phyloP scores from a whole-genome alignment of 2,888 invertebrate genomes.

The Gisinianus flammeolus region DNA sequence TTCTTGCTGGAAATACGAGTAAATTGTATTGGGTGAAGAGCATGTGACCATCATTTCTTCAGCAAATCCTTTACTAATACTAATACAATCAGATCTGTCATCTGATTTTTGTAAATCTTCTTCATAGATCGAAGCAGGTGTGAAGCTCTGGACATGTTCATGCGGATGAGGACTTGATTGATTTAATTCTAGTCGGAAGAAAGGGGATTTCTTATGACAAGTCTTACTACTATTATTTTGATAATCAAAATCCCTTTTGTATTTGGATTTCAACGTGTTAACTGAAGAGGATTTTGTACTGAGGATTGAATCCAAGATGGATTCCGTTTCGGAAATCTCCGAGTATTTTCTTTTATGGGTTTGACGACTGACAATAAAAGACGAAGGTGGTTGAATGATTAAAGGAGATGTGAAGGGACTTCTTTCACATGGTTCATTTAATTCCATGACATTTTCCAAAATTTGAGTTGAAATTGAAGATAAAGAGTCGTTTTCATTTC shows the following conservation, averaged over 20 bases:
- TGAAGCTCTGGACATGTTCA: not conserved
- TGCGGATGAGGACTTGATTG: not conserved
- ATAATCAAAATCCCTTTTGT: no score
- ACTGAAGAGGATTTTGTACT: not conserved
- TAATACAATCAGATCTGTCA: not conserved
- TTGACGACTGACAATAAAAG: not conserved
- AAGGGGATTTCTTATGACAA: not conserved
- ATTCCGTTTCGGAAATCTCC: not conserved
- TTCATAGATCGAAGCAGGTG: no score
- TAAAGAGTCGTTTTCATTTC: no score
- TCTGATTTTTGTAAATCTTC: no score
- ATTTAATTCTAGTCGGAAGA: not conserved
- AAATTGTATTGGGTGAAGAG: not conserved
- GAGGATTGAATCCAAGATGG: not conserved
- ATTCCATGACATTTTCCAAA: no score
- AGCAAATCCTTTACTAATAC: not conserved
- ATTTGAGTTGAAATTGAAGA: no score
- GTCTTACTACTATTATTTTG: not conserved
- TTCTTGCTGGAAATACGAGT: not conserved
- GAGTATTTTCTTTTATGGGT: not conserved
- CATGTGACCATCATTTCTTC: not conserved
- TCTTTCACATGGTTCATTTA: no score
- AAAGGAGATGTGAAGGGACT: not conserved
- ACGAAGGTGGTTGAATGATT: not conserved
- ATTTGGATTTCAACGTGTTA: not conserved